Evolutionary conservation across 2,797 vertebrate species (phyloP).

Genomic region (Coluber constrictor): DNA sequence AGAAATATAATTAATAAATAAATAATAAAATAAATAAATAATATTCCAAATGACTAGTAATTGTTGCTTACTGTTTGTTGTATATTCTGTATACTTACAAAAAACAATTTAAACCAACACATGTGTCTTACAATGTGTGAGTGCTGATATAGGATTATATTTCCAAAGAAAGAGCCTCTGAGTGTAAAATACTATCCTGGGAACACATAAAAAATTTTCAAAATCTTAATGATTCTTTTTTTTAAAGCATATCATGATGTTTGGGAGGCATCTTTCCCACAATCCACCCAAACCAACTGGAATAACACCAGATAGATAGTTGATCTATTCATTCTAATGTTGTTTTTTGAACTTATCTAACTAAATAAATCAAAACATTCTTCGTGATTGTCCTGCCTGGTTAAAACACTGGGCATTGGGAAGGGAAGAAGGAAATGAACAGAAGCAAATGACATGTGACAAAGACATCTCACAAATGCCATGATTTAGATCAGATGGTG

Average conservation of each 20-base stretch:
- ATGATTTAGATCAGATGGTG: not conserved
- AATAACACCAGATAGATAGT: not conserved
- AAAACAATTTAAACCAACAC: not conserved
- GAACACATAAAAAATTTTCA: slow-evolving; percentile 4
- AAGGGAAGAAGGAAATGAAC: not conserved
- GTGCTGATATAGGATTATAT: not conserved
- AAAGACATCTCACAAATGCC: not conserved
- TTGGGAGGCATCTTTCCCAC: not conserved
- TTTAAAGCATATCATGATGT: not conserved
- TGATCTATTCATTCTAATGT: not conserved
- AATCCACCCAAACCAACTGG: not conserved
- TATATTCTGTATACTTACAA: not conserved
- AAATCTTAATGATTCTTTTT: not conserved
- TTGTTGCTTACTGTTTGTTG: not conserved
- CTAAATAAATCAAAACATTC: not conserved
- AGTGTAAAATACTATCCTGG: not conserved
- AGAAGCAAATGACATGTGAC: not conserved
- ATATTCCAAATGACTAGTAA: not conserved
- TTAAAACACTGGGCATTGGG: not conserved
- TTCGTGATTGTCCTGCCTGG: not conserved
- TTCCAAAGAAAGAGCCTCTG: not conserved
- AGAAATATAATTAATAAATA: no score
- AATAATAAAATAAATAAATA: no score
- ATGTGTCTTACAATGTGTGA: not conserved
- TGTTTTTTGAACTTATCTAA: not conserved